These are phyloP conservation scores for Cairina moschata DNA, from an alignment of 2,113 vertebrate species.

Conservation along the genomic window DNA sequence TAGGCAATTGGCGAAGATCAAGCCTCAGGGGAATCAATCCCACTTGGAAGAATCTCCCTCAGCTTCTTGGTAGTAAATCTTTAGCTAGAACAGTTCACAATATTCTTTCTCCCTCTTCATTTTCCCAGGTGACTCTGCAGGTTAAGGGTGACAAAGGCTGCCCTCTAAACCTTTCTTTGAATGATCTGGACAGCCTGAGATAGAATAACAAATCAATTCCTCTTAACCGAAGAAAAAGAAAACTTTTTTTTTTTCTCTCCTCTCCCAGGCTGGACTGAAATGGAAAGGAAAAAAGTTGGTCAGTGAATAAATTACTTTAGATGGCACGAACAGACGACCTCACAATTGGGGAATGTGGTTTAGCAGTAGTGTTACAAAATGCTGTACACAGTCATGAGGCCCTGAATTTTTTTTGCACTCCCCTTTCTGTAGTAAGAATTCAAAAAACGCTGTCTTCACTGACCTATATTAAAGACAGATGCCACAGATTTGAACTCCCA, in stretches of 20 bases:
- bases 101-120: neutral
- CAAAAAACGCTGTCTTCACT: neutral
- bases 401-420: neutral
- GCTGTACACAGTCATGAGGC: neutral
- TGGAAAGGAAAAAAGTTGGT: neutral
- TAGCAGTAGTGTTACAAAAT: slow-evolving; percentile 23
- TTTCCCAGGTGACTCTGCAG: neutral
- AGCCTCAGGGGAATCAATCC: neutral
- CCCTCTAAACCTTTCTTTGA: neutral
- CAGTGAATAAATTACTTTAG: slow-evolving; percentile 13
- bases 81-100: neutral
- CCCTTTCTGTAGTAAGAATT: neutral
- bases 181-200: neutral
- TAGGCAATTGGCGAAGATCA: neutral
- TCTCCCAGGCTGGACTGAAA: neutral
- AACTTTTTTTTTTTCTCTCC: no score
- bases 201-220: neutral
- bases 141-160: neutral
- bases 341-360: neutral
- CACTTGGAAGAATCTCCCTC: neutral
- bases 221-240: neutral
- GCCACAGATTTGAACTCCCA: neutral
- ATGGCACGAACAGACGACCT: neutral
- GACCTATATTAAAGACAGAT: neutral
- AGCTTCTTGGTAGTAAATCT: neutral